Conservation (phyloP, 2,888 invertebrate genomes). For the Scaptodrosophila latifasciaeformis region DNA sequence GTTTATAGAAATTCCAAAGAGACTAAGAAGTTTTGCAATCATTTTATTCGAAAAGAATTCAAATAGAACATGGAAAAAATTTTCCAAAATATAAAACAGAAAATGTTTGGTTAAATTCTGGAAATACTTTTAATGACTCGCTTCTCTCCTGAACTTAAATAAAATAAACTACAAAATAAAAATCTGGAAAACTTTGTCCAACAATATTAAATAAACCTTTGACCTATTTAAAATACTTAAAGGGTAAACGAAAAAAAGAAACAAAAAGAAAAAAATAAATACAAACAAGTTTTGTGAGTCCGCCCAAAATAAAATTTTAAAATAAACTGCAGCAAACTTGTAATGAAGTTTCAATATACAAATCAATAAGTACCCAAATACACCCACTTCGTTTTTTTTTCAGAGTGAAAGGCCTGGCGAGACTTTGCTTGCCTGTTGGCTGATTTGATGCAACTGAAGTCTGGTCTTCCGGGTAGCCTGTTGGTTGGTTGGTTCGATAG, state of each 20-base stretch:
- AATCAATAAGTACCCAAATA: constrained; percentile 57
- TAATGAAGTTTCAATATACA: constrained; percentile 69
- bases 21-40: too few relatives aligned
- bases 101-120: too few relatives aligned
- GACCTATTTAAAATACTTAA: constrained; percentile 31
- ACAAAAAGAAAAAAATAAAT: constrained; percentile 28
- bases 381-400: constrained; percentile 1
- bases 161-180: background rate
- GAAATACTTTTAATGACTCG: background rate
- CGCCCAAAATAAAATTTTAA: constrained; percentile 48
- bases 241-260: constrained; percentile 13
- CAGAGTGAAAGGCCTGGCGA: background rate
- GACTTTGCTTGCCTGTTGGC: background rate
- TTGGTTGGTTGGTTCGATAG: too few relatives aligned
- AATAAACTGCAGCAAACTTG: constrained; percentile 58
- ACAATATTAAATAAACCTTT: constrained; percentile 46
- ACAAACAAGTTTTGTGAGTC: constrained; percentile 21
- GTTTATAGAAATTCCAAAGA: too few relatives aligned
- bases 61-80: too few relatives aligned
- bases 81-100: too few relatives aligned
- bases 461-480: constrained; percentile 9
- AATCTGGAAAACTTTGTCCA: constrained; percentile 19
- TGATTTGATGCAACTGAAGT: constrained; percentile 1
- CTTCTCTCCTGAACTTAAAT: background rate
- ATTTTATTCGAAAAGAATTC: too few relatives aligned